phyloP scores from a whole-genome alignment of 2,113 vertebrate genomes.

The Montifringilla adamsi region DNA sequence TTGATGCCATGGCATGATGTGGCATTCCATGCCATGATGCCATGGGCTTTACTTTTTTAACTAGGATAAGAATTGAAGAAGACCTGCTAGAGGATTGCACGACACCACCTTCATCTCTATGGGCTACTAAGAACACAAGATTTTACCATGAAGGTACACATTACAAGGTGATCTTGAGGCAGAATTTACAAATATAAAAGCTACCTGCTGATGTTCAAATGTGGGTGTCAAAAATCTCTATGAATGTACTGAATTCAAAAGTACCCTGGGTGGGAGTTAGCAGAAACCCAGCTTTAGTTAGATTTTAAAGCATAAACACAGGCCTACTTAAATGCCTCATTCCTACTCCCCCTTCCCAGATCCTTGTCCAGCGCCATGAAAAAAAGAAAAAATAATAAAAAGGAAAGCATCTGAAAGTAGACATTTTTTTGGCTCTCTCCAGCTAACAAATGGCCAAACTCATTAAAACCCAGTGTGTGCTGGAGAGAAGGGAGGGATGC shows the following conservation, averaged over 20 bases:
- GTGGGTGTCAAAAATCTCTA: not conserved
- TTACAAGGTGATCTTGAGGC: not conserved
- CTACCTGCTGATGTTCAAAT: not conserved
- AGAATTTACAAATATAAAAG: not conserved
- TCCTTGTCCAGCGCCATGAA: not conserved
- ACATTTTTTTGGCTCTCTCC: constrained; percentile 6
- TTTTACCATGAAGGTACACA: rapidly evolving
- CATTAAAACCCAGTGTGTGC: not conserved
- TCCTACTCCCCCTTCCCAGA: not conserved
- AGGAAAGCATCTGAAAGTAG: not conserved
- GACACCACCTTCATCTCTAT: not conserved
- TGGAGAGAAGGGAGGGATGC: not conserved
- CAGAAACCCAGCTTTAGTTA: not conserved
- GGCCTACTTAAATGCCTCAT: not conserved
- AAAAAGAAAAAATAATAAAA: not conserved
- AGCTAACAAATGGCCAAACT: constrained; percentile 37
- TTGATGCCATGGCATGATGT: not conserved
- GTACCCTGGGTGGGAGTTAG: not conserved
- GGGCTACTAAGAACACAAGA: not conserved
- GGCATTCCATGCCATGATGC: not conserved
- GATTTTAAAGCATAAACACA: not conserved
- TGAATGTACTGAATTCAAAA: not conserved
- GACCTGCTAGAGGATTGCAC: not conserved
- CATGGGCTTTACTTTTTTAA: not conserved
- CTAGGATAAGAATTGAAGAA: not conserved